Base-by-base conservation (phyloP, 2,113 vertebrate species). In the Daphoenositta chrysoptera region DNA sequence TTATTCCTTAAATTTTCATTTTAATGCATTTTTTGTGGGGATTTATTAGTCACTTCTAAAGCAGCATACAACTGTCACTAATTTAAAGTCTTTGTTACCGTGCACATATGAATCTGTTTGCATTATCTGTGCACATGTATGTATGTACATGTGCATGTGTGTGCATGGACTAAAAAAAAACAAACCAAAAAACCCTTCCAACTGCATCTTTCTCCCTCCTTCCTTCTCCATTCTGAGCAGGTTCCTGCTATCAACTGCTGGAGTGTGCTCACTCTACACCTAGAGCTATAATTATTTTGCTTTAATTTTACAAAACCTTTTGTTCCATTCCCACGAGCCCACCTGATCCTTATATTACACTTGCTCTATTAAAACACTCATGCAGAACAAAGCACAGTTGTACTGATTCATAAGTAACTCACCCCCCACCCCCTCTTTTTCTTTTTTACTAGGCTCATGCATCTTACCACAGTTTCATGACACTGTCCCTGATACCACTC, bases 301-400 rank as follows among this genome's bases (percentile, higher is more conserved):
- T 98, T 98, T 98, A 98, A 98, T 98, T 98, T 98, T 98, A 98
- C 97, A 98, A 98, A 98, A 98, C 97, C 98, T 98, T 98, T 98
- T 98, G 98, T 98, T 98, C 98, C 97, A 98, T 98, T 98, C 98
- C 98, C 98, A 98, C 35, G 97, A 98, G 98, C 97, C 97, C 97
- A 98, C 97, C 98, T 98, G 97, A 98, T 98, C 98, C 98, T 98
- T 97, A 98, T 98, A 98, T 98, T 98, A 98, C 97, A 98, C 98
- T 98, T 78, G 82, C 97, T 98, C 97, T 98, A 98, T 98, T 98
- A 98, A 98, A 98, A 98, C 97, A 98, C 97, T 98, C 98, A 98
- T 97, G 97, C 97, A 98, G 98, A 98, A 98, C 98, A 98, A 98
- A 98, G 98, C 98, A 97, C 97, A 95, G 97, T 97, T 98, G 97